These are phyloP conservation scores for Ceratotherium simum DNA, from an alignment of 2,113 vertebrate genomes.

Conservation along the genomic window DNA sequence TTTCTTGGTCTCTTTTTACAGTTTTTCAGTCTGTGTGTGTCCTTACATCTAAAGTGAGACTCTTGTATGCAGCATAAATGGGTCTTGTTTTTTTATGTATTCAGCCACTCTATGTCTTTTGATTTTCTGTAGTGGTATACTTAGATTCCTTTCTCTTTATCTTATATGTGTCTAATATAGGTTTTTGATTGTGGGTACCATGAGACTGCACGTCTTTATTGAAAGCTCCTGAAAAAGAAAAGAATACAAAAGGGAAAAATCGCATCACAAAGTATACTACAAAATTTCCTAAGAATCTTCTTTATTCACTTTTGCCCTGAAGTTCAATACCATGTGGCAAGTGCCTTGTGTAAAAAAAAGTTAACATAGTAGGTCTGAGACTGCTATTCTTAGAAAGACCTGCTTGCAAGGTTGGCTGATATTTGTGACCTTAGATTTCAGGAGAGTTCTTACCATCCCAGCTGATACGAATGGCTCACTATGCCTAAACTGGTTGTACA, in stretches of 20 bases:
- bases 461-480: not conserved
- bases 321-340: not conserved
- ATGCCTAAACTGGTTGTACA: not conserved
- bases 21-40: not conserved
- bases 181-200: not conserved
- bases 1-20: too few species aligned
- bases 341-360: not conserved
- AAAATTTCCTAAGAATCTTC: not conserved
- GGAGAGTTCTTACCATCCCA: not conserved
- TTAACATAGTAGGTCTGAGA: not conserved
- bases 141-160: not conserved
- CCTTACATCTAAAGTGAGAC: not conserved
- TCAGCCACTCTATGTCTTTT: not conserved
- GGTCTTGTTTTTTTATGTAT: not conserved
- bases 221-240: not conserved
- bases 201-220: not conserved
- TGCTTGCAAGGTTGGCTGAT: not conserved
- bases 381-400: not conserved
- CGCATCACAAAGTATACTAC: not conserved
- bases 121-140: not conserved
- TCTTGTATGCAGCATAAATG: not conserved
- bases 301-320: not conserved
- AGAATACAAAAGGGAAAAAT: not conserved
- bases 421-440: not conserved
- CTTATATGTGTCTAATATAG: not conserved